Percentiles rank a stretch among this genome's conserved stretches.
phyloP scores from a whole-genome alignment of 1,140 invertebrate species.

The Palaemon carinicauda region DNA sequence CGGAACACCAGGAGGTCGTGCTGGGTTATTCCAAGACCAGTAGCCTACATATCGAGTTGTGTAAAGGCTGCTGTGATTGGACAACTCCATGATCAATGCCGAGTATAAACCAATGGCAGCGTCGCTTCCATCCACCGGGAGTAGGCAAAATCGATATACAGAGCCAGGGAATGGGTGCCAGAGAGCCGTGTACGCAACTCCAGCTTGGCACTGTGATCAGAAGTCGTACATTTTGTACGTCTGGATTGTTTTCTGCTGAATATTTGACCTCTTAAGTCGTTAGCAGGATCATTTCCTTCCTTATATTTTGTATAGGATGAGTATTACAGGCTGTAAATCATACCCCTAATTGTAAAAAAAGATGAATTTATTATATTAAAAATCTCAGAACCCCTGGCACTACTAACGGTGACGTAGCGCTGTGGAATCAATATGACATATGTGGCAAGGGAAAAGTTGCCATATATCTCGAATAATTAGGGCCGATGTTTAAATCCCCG shows the following conservation, averaged over 20 bases:
- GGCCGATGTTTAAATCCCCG: not conserved
- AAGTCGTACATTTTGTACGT: not conserved
- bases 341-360: not conserved
- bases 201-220: not conserved
- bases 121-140: not conserved
- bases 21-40: conserved; percentile 3
- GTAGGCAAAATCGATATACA: conserved; percentile 3
- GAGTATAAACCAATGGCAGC: not conserved
- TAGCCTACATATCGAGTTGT: not conserved
- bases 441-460: not conserved
- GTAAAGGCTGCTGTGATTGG: not conserved
- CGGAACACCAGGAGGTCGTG: not conserved
- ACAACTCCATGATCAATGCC: not conserved
- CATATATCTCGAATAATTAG: not conserved
- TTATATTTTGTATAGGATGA: too few species aligned
- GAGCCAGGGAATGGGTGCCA: conserved; percentile 3
- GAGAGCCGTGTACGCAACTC: not conserved
- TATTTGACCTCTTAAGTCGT: not conserved
- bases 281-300: not conserved
- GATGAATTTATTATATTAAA: too few species aligned
- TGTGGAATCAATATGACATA: conserved; percentile 1
- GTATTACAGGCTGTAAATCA: too few species aligned
- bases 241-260: too few species aligned
- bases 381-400: not conserved
- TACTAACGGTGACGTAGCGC: not conserved